Evolutionary conservation across 2,797 vertebrate genomes (phyloP).

Genomic region (Hoplostethus mediterraneus): DNA sequence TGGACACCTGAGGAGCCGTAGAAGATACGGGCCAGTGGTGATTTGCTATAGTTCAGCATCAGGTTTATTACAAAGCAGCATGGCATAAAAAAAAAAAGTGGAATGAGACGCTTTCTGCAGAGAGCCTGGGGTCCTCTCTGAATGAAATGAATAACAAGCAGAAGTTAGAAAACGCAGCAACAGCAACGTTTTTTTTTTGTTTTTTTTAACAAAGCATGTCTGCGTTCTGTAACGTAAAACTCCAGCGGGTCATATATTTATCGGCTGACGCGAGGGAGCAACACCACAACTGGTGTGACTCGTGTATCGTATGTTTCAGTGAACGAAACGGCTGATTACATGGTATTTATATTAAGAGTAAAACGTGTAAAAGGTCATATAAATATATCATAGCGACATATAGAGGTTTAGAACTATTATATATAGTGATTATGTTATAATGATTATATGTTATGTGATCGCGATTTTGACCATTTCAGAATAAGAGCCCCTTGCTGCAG

Average conservation of each 20-base stretch:
- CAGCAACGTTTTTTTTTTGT: background rate
- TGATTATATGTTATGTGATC: too few species aligned
- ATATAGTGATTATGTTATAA: too few species aligned
- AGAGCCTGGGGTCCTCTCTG: constrained; percentile 32
- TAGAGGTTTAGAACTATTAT: constrained; percentile 12
- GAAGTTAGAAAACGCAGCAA: constrained; percentile 22
- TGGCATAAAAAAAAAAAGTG: constrained; percentile 35
- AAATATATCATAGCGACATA: background rate
- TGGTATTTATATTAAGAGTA: constrained; percentile 29
- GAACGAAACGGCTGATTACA: constrained; percentile 40
- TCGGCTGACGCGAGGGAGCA: constrained; percentile 5
- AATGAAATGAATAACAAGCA: constrained; percentile 53
- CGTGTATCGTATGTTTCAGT: constrained; percentile 37
- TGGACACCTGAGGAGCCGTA: constrained; percentile 61
- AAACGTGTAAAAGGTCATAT: too few species aligned
- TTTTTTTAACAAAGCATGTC: constrained; percentile 22
- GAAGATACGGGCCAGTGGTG: constrained; percentile 50
- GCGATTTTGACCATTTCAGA: background rate
- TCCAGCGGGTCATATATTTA: constrained; percentile 6
- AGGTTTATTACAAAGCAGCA: constrained; percentile 51
- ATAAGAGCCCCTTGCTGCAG: background rate
- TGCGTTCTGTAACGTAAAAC: constrained; percentile 7
- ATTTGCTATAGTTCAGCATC: constrained; percentile 38
- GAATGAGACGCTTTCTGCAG: constrained; percentile 48
- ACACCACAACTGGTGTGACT: constrained; percentile 22